A percentile compares a stretch with the other conserved stretches of the same genome.
Conservation (phyloP, 1,140 invertebrate species). For the Ylistrum balloti region DNA sequence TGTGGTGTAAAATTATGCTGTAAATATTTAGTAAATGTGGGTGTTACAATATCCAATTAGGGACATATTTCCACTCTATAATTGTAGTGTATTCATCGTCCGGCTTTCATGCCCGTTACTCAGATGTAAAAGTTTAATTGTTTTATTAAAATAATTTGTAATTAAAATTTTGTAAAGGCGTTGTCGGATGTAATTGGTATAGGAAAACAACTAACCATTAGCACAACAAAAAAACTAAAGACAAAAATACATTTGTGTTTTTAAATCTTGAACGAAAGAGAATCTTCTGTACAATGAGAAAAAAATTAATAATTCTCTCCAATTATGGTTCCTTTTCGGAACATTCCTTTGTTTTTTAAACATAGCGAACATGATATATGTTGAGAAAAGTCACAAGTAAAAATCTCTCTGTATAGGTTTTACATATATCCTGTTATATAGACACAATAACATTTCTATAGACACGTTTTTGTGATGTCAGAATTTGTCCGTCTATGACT, state of each 20-base stretch:
- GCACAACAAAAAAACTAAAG: not conserved
- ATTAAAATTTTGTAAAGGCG: conserved; percentile 10
- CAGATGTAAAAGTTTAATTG: not conserved
- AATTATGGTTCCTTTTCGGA: not conserved
- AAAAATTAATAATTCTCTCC: conserved; percentile 9
- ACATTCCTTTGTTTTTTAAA: not conserved
- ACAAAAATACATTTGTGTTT: not conserved
- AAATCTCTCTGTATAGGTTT: not conserved
- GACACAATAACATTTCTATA: not conserved
- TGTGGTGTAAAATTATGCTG: not conserved
- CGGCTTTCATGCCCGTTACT: not conserved
- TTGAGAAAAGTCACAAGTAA: not conserved
- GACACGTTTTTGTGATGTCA: not conserved
- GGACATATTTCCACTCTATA: not conserved
- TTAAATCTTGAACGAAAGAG: not conserved
- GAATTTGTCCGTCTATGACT: not conserved
- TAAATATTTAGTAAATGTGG: not conserved
- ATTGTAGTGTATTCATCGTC: not conserved
- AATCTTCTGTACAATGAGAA: not conserved
- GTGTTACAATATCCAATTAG: not conserved
- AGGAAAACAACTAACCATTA: not conserved
- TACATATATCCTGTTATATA: not conserved
- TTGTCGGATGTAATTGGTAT: not conserved
- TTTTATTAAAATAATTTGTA: conserved; percentile 16
- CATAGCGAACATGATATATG: not conserved